Conservation (phyloP, 2,113 vertebrate species). For the Erythrolamprus reginae region DNA sequence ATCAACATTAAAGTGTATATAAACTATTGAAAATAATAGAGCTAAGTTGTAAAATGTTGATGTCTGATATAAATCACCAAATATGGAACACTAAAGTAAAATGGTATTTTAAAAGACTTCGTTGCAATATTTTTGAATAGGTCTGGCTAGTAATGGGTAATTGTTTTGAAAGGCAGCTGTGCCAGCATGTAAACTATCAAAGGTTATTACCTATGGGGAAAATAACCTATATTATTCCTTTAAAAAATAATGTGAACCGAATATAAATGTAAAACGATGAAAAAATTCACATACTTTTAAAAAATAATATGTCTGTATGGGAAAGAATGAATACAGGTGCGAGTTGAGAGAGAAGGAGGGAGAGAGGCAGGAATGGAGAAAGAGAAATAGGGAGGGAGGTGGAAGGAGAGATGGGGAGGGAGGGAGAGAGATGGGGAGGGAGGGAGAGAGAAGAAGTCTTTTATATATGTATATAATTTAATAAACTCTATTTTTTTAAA, state of each 20-base stretch:
- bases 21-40: background rate
- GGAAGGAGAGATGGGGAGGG: background rate
- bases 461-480: too few species aligned
- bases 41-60: background rate
- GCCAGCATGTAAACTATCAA: background rate
- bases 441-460: too few species aligned
- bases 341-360: background rate
- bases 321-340: background rate
- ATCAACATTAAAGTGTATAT: background rate
- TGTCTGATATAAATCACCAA: conserved; percentile 1
- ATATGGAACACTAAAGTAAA: background rate
- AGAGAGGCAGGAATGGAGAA: background rate
- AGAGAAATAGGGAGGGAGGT: background rate
- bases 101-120: background rate
- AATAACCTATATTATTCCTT: background rate
- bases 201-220: background rate
- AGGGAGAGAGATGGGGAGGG: background rate
- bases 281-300: background rate
- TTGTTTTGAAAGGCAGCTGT: background rate
- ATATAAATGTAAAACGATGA: background rate
- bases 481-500: too few species aligned
- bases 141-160: background rate
- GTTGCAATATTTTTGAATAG: conserved; percentile 18
- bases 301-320: background rate
- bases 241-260: background rate